Conservation (phyloP, 2,113 vertebrate species). For the Nothobranchius furzeri region DNA sequence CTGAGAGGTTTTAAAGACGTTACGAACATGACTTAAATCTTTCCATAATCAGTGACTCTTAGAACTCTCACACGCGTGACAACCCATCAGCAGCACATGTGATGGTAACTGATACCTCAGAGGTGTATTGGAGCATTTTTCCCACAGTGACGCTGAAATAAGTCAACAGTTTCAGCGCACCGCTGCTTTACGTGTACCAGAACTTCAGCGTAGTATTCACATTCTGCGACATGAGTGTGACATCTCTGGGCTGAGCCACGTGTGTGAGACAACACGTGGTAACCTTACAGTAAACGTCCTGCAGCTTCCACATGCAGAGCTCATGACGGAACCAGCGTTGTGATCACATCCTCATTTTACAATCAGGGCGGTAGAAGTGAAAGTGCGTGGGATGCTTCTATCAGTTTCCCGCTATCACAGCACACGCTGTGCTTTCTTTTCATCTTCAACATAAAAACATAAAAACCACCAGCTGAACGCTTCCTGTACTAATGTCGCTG, state of each 20-base stretch:
- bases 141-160: neutral
- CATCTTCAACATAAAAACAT: neutral
- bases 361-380: constrained; percentile 22
- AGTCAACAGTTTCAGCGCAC: neutral
- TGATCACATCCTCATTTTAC: constrained; percentile 50
- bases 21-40: neutral
- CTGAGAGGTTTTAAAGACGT: too few relatives aligned
- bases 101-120: neutral
- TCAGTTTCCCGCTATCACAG: constrained; percentile 29
- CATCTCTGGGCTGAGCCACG: neutral
- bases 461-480: constrained; percentile 26
- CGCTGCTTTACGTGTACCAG: too few relatives aligned
- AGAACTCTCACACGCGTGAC: constrained; percentile 42
- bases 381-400: constrained; percentile 31
- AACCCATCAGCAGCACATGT: neutral
- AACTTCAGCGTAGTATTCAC: neutral
- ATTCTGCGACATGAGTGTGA: neutral
- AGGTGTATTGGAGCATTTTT: neutral
- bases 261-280: neutral
- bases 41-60: constrained; percentile 30
- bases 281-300: constrained; percentile 15
- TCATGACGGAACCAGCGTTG: constrained; percentile 15
- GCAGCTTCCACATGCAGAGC: neutral
- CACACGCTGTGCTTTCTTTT: constrained; percentile 6
- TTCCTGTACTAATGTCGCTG: constrained; percentile 27